Percentiles rank a stretch among this genome's conserved stretches.
Conservation (phyloP, 2,888 invertebrate genomes). For the Dioctria linearis region DNA sequence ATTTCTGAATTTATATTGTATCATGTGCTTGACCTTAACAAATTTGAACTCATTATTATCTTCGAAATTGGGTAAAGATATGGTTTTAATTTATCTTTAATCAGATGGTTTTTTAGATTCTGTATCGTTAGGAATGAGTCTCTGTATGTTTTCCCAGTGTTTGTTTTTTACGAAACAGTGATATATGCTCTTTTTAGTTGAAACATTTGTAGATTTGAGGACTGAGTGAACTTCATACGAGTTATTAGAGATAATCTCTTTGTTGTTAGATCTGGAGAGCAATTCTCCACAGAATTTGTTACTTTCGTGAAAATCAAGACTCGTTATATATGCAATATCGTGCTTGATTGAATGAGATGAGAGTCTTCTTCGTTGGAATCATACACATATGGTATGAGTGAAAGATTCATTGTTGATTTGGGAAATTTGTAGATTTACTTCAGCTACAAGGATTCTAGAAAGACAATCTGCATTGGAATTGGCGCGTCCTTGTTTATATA, state of each 20-base stretch:
- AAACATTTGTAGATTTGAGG: conserved; percentile 42
- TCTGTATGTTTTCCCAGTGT: conserved; percentile 33
- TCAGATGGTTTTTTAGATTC: conserved; percentile 37
- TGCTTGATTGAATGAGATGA: neutral
- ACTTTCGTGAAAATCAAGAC: conserved; percentile 21
- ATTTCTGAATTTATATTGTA: too few relatives aligned
- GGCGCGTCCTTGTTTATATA: conserved; percentile 60
- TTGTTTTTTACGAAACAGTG: conserved; percentile 55
- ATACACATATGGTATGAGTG: neutral
- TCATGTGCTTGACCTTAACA: too few relatives aligned
- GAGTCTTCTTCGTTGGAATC: neutral
- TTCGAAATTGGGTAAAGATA: neutral
- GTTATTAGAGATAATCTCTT: neutral
- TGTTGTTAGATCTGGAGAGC: neutral
- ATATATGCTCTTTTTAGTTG: conserved; percentile 33
- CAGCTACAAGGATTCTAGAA: conserved; percentile 9
- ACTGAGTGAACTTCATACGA: conserved; percentile 46
- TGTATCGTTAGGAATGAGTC: conserved; percentile 49
- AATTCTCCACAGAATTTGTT: conserved; percentile 16
- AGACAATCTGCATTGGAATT: conserved; percentile 63
- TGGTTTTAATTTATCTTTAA: conserved; percentile 19
- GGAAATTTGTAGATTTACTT: neutral
- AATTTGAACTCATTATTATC: neutral
- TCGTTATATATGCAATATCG: conserved; percentile 32
- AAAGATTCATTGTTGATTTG: neutral